A percentile compares a stretch with the other conserved stretches of the same genome.
phyloP scores from a whole-genome alignment of 1,140 invertebrate species.

The Lasioglossum albipes region DNA sequence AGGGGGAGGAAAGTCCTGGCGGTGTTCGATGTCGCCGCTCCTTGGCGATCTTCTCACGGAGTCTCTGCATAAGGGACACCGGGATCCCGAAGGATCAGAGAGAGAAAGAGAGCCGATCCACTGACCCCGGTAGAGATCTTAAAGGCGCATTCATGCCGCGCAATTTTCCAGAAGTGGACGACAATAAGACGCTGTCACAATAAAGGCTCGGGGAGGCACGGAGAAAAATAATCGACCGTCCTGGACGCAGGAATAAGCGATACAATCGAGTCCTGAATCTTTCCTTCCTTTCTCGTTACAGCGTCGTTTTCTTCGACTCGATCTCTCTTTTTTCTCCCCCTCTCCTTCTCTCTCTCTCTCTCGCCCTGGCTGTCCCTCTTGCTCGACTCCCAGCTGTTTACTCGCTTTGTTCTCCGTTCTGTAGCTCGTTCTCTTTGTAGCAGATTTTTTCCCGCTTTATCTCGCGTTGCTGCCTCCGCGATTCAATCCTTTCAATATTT shows the following conservation, averaged over 20 bases:
- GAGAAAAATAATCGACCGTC: constrained; percentile 65
- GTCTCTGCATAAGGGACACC: constrained; percentile 26
- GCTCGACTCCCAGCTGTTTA: too few species aligned
- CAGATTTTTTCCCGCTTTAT: neutral
- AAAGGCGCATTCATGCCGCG: constrained; percentile 67
- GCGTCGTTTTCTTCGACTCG: neutral
- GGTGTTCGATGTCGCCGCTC: constrained; percentile 40
- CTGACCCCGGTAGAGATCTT: constrained; percentile 52
- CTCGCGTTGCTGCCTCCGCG: neutral
- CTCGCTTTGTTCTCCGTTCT: neutral
- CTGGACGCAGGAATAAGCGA: constrained; percentile 69
- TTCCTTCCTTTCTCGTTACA: constrained; percentile 1
- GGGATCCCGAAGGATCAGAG: constrained; percentile 26
- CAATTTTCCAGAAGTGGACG: constrained; percentile 76
- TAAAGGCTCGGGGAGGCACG: constrained; percentile 59
- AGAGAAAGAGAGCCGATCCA: constrained; percentile 21
- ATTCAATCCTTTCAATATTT: neutral
- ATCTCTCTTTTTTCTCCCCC: neutral
- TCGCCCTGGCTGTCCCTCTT: too few species aligned
- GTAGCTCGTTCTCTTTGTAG: too few species aligned
- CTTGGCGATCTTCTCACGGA: constrained; percentile 39
- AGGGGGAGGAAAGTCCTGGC: constrained; percentile 30
- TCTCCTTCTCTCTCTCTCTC: too few species aligned
- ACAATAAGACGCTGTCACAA: constrained; percentile 75
- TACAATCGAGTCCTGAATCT: constrained; percentile 68